Evolutionary conservation across 2,797 vertebrate genomes (phyloP), one percentile per base, ranked within the genome.

Genomic region (Leptatherina wallacei): DNA sequence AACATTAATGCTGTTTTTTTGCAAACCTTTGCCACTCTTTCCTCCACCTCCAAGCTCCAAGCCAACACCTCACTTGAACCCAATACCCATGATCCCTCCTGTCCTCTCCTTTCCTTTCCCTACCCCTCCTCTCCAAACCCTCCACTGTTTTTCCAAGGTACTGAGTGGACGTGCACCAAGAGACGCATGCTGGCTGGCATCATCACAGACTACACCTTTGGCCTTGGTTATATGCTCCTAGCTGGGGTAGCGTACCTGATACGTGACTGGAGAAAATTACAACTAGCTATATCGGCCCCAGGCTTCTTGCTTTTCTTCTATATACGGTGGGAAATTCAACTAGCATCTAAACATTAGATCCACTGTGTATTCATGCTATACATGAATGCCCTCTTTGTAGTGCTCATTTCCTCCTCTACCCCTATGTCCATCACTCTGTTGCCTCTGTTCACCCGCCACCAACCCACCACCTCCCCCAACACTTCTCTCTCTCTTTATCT

Each of bases 111-210:
- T 24, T 61, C 52, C 60, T 58, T 57, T 12, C 60, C 69, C 60
- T 40, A 51, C 57, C 36, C 54, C 14, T 75, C 58, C 64, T 44
- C 66, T 24, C 49, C 68, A 57, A 67, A 74, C n/a, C 75, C 65
- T 60, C 44, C 27, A 6, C 49, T 59, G 5, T 78, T 44, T 24
- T 38, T 57, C 24, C 11, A 69, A 97, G 96, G 93, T 66, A 94
- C 95, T 3, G 96, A 97, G 81, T 98, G 97, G 96, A 93, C 96
- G 0, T 96, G 95, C 51, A 94, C 93, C 29, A 92, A 93, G 30
- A 82, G 85, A 24, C 93, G 96, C 38, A 95, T 96, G 32, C 84
- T 88, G 12, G 92, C 95, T 0, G 92, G 96, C 4, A 93, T 96
- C 57, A 30, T 77, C 40, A 89, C 89, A 0, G 96, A 96, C 69